Base-by-base conservation (phyloP, 1,140 invertebrate genomes). In the Archivesica marissinica region DNA sequence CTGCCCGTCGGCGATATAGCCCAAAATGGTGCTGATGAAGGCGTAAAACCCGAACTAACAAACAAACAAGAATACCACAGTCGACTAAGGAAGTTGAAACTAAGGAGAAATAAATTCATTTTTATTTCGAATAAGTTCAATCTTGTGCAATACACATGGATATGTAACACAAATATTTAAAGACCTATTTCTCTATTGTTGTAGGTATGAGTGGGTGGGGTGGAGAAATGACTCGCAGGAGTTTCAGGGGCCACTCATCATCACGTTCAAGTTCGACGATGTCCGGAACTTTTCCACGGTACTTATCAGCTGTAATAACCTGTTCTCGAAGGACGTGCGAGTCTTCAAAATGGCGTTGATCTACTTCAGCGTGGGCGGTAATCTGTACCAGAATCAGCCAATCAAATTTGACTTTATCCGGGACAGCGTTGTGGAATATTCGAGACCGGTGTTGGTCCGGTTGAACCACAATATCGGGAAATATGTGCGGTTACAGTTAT, bases 261-360 rank as follows among this genome's bases (percentile, higher is more conserved):
- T 93, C 28, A 86, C 96, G 86, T 98, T 98, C 94, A 97, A 98
- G 93, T 99, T 99, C 94, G 97, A 98, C 91, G 95, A 95, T 91
- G 96, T 98, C 25, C 95, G 97, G 0, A 98, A 99, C 93, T 98
- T 99, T 94, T 97, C 96, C 20, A 96, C 96, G 0, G 96, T 98
- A 28, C 96, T 97, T 89, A 96, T 99, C 44, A 97, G 96, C 93
- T 96, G 95, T 35, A 96, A 96, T 92, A 97, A 97, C 91, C 95
- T 95, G 89, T 96, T 95, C 91, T 95, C 92, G 33, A 95, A 95
- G 86, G 95, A 96, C 64, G 96, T 97, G 0, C 95, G 96, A 93
- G 96, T 96, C 90, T 94, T 94, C 86, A 87, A 88, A 30, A 89
- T 79, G 72, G 96, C 96, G 0, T 95, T 96, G 88, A 95, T 98